Evolutionary conservation across 2,888 invertebrate species (phyloP).

Genomic region (Mantis religiosa): DNA sequence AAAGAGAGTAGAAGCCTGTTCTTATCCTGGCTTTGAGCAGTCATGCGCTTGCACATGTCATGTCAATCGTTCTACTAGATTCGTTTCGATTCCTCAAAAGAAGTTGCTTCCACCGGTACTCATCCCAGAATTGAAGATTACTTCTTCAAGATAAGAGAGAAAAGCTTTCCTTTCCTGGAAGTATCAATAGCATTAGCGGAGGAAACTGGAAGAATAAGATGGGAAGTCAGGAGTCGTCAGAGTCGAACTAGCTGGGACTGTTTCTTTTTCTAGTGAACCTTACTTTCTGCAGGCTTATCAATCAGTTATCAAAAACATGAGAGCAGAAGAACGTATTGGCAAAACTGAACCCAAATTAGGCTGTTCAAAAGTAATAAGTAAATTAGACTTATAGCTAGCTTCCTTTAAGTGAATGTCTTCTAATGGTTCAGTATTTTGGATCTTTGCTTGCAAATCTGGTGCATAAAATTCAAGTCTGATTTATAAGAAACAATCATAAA

Average conservation of each 20-base stretch:
- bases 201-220: neutral
- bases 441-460: no score
- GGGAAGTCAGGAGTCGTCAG: neutral
- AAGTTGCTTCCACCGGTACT: neutral
- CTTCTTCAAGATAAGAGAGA: constrained; percentile 4
- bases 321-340: no score
- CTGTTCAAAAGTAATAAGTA: no score
- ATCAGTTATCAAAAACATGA: no score
- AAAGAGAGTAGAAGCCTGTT: neutral
- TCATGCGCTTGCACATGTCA: neutral
- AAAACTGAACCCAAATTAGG: no score
- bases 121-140: constrained; percentile 8
- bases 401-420: no score
- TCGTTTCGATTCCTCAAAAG: neutral
- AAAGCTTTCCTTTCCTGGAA: neutral
- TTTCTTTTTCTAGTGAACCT: no score
- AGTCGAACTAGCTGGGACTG: neutral
- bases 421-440: no score
- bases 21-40: neutral
- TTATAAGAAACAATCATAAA: no score
- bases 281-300: no score
- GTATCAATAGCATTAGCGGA: constrained; percentile 12
- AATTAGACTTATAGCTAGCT: no score
- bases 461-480: no score
- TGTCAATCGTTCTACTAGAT: neutral